Conservation (phyloP, 2,888 invertebrate species). For the Theristus sp. region DNA sequence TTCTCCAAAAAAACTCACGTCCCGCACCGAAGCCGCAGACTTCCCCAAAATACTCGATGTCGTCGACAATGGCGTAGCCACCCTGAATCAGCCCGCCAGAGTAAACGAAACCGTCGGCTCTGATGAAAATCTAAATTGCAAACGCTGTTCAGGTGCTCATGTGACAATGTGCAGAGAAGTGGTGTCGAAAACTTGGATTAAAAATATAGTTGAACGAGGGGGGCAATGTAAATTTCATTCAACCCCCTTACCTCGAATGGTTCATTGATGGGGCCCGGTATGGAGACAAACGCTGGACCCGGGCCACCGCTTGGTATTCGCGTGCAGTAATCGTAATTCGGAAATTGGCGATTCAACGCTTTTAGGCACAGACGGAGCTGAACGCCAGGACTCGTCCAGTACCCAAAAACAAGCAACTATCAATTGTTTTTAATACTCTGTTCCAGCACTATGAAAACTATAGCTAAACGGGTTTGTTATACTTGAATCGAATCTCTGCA, state of each 20-base stretch:
- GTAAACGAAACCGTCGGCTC: conserved; percentile 24
- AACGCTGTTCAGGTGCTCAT: neutral
- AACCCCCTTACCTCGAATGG: conserved; percentile 18
- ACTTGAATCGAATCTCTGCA: neutral
- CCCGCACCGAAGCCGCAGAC: conserved; percentile 13
- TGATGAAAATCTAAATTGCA: conserved; percentile 17
- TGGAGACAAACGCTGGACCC: conserved; percentile 21
- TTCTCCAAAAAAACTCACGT: neutral
- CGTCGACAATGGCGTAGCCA: conserved; percentile 25
- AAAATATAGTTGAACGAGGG: neutral
- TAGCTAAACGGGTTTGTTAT: neutral
- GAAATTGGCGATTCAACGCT: conserved; percentile 12
- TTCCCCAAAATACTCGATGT: conserved; percentile 21
- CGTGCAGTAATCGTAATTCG: conserved; percentile 23
- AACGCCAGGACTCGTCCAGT: conserved; percentile 26
- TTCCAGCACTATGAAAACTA: too few relatives aligned
- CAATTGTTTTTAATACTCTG: too few relatives aligned
- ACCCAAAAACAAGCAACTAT: too few relatives aligned
- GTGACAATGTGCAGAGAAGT: neutral
- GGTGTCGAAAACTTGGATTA: neutral
- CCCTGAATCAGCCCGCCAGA: conserved; percentile 14
- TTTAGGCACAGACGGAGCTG: conserved; percentile 20
- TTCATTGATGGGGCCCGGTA: conserved; percentile 19
- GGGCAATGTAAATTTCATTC: neutral
- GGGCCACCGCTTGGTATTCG: conserved; percentile 22